Conservation (phyloP, 1,140 invertebrate genomes). For the Drosophila cardini region DNA sequence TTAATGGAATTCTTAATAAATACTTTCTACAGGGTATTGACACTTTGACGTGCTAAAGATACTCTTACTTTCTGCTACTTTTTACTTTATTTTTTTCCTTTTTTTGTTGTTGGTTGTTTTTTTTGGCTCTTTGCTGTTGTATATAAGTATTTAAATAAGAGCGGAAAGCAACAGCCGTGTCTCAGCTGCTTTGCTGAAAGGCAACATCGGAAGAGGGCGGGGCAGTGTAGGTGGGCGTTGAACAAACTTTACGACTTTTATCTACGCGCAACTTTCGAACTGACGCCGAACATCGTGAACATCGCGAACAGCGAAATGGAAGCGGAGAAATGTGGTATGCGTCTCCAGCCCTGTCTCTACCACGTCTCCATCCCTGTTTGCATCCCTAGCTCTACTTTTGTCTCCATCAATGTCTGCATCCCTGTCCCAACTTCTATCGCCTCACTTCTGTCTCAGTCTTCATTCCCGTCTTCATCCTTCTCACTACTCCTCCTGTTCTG, state of each 20-base stretch:
- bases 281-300: constrained; percentile 14
- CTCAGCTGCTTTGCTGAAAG: constrained; percentile 35
- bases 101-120: constrained; percentile 10
- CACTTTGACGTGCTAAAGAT: too few species aligned
- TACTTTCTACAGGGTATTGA: too few species aligned
- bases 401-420: too few species aligned
- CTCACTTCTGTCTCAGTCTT: too few species aligned
- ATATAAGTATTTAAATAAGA: constrained; percentile 45
- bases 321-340: neutral
- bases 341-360: neutral
- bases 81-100: too few species aligned
- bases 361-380: neutral
- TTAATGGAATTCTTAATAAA: too few species aligned
- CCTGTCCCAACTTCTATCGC: too few species aligned
- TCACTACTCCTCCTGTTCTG: too few species aligned
- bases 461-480: neutral
- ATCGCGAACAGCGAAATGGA: neutral
- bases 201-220: neutral
- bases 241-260: constrained; percentile 76
- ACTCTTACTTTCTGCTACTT: too few species aligned
- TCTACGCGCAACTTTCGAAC: constrained; percentile 67
- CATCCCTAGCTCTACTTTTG: too few species aligned
- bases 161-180: constrained; percentile 45
- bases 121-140: neutral
- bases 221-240: constrained; percentile 5